Percentiles rank a stretch among this genome's conserved stretches.
phyloP scores from a whole-genome alignment of 1,140 invertebrate species.

The Calliopsis andreniformis region DNA sequence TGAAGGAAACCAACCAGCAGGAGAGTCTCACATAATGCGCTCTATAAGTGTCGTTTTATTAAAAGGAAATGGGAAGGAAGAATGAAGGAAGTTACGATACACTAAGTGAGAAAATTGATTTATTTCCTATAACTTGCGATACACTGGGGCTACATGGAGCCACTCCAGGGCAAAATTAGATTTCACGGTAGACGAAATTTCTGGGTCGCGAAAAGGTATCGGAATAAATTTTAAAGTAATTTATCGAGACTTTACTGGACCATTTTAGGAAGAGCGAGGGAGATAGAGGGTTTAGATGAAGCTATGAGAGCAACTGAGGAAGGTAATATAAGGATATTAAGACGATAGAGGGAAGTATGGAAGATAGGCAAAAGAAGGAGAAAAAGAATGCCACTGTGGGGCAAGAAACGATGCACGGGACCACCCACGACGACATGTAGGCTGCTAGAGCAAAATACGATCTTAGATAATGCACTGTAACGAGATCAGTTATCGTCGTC shows the following conservation, averaged over 20 bases:
- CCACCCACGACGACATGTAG: conserved; percentile 17
- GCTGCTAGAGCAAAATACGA: conserved; percentile 21
- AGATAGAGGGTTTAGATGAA: no score
- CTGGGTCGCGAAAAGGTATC: conserved; percentile 9
- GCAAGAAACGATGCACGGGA: background rate
- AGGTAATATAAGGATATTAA: conserved; percentile 25
- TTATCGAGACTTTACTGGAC: conserved; percentile 23
- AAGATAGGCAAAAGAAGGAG: background rate
- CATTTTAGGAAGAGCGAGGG: no score
- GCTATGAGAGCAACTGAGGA: background rate
- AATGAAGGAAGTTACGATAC: background rate
- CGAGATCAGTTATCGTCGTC: conserved; percentile 11
- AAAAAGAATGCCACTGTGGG: background rate
- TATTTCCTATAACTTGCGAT: conserved; percentile 11
- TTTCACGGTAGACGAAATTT: conserved; percentile 35
- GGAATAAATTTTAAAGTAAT: conserved; percentile 30
- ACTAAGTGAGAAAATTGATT: conserved; percentile 35
- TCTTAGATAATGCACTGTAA: conserved; percentile 36
- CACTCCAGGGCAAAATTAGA: conserved; percentile 16
- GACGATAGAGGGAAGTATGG: background rate
- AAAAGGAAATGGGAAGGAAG: background rate
- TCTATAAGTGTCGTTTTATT: no score
- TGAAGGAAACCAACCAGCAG: background rate
- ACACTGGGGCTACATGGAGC: background rate
- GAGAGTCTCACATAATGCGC: no score